Conservation (phyloP, 1,140 invertebrate species). For the Spodoptera litura region DNA sequence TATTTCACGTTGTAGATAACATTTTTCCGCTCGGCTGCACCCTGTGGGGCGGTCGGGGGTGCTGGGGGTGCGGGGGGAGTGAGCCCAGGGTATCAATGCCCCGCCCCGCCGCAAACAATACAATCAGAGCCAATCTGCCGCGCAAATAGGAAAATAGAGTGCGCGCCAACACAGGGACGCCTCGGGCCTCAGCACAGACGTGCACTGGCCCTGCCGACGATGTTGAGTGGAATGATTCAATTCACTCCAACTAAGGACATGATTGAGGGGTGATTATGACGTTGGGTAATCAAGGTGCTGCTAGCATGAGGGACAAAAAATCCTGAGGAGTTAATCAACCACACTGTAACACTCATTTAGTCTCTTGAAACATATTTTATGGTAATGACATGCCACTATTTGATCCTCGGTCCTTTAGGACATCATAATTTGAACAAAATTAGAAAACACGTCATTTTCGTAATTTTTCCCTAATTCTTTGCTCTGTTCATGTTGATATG, state of each 20-base stretch:
- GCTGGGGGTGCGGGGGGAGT: slow-evolving; percentile 34
- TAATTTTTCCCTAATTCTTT: too few species aligned
- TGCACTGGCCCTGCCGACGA: slow-evolving; percentile 17
- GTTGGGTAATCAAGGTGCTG: slow-evolving; percentile 5
- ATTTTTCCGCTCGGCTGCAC: slow-evolving; percentile 74
- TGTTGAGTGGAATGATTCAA: neutral
- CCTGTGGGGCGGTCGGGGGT: slow-evolving; percentile 50
- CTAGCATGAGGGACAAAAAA: too few species aligned
- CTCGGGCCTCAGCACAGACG: slow-evolving; percentile 51
- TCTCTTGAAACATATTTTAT: too few species aligned
- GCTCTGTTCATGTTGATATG: too few species aligned
- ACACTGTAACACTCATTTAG: too few species aligned
- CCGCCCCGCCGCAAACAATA: slow-evolving; percentile 81
- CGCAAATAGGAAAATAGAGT: slow-evolving; percentile 85
- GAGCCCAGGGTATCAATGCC: slow-evolving; percentile 59
- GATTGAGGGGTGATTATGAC: slow-evolving; percentile 20
- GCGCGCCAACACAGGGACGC: slow-evolving; percentile 77
- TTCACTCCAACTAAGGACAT: neutral
- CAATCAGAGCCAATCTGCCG: slow-evolving; percentile 85
- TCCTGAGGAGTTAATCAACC: too few species aligned
- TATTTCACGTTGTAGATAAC: slow-evolving; percentile 65
- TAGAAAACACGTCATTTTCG: too few species aligned
- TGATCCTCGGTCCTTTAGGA: too few species aligned
- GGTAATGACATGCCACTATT: too few species aligned
- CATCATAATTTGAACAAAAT: too few species aligned